Evolutionary conservation across 2,888 invertebrate genomes (phyloP).

Genomic region (Acanthoscelides obtectus): DNA sequence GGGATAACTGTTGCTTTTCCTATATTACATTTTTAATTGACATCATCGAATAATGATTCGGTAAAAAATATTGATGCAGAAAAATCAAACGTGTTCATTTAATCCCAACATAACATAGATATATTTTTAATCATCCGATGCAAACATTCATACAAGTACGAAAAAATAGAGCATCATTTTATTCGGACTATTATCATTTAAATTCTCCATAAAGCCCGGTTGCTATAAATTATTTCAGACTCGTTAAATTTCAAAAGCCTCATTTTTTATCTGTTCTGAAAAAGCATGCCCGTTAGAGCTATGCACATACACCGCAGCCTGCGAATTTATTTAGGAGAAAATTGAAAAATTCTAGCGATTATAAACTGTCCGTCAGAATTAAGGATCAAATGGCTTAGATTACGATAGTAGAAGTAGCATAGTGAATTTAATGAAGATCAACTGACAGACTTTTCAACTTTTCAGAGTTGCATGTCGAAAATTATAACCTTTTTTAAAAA

Average conservation of each 20-base stretch:
- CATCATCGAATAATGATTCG: no score
- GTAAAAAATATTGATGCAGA: no score
- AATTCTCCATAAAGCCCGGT: background rate
- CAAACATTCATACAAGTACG: background rate
- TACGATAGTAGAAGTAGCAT: no score
- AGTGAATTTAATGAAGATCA: no score
- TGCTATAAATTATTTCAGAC: background rate
- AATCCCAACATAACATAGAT: background rate
- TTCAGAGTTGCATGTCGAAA: no score
- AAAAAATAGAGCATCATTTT: background rate
- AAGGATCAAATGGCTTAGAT: background rate
- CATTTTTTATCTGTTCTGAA: background rate
- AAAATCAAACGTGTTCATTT: background rate
- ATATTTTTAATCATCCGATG: background rate
- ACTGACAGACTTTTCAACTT: no score
- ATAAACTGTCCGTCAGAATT: background rate
- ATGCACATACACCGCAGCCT: background rate
- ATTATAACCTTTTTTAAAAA: no score
- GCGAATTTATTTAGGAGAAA: background rate
- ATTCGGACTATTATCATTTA: background rate
- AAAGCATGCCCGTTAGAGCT: background rate
- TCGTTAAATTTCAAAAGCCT: background rate
- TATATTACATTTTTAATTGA: no score
- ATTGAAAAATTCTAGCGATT: background rate
- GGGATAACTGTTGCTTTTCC: no score